Percentiles rank a stretch among this genome's conserved stretches.
Evolutionary conservation across 2,113 vertebrate genomes (phyloP).

Genomic region (Pseudorasbora parva): DNA sequence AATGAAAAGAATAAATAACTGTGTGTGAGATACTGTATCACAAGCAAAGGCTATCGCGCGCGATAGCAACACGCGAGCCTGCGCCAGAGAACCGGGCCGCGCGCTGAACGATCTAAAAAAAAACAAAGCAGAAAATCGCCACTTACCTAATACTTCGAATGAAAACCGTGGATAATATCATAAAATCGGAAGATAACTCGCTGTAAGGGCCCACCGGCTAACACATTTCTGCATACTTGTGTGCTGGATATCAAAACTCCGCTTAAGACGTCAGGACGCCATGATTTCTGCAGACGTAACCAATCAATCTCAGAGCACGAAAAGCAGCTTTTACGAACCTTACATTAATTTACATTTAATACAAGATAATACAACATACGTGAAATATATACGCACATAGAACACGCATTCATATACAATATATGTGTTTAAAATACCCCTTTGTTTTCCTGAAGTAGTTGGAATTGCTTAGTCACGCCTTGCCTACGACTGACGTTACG

Average conservation of each 20-base stretch:
- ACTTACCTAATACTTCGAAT: slow-evolving; percentile 65
- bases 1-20: background rate
- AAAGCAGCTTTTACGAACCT: background rate
- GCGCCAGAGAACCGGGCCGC: background rate
- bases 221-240: slow-evolving; percentile 78
- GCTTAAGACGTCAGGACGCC: slow-evolving; percentile 64
- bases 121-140: background rate
- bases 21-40: background rate
- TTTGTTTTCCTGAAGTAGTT: background rate
- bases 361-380: background rate
- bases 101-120: background rate
- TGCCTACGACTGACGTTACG: slow-evolving; percentile 6
- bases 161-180: slow-evolving; percentile 40
- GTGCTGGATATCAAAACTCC: slow-evolving; percentile 67
- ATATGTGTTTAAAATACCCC: background rate
- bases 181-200: slow-evolving; percentile 57
- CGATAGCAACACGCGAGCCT: background rate
- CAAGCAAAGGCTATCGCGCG: background rate
- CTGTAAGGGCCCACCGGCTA: slow-evolving; percentile 67
- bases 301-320: slow-evolving; percentile 50
- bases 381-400: background rate
- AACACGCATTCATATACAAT: background rate
- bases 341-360: background rate
- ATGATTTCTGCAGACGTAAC: slow-evolving; percentile 66
- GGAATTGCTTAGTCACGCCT: slow-evolving; percentile 41